Evolutionary conservation across 2,113 vertebrate genomes (phyloP).

Genomic region (Apteryx mantelli): DNA sequence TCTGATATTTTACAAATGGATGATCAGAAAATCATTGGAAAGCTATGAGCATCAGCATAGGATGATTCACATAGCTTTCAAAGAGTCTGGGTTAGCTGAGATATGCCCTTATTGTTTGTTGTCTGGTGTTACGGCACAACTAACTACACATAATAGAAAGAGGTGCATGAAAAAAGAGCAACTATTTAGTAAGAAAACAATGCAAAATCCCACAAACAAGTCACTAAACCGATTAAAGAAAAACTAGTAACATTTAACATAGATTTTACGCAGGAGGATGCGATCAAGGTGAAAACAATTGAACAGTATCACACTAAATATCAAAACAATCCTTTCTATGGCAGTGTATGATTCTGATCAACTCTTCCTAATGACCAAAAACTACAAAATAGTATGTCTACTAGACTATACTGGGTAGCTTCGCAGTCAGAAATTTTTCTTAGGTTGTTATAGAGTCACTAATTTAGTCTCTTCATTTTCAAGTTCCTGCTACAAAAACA

Average conservation of each 20-base stretch:
- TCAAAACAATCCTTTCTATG: not conserved
- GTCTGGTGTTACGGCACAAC: not conserved
- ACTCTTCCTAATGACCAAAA: not conserved
- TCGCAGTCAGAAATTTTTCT: not conserved
- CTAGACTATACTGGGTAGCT: not conserved
- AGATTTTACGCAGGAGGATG: not conserved
- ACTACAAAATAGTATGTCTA: not conserved
- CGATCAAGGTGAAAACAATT: not conserved
- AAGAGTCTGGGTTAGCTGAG: not conserved
- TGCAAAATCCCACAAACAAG: not conserved
- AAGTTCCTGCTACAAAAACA: not conserved
- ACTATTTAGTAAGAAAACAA: not conserved
- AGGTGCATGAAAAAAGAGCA: not conserved
- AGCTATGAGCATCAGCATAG: rapidly evolving
- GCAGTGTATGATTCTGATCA: not conserved
- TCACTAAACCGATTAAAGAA: not conserved
- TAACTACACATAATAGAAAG: not conserved
- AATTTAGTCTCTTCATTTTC: not conserved
- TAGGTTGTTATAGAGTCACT: not conserved
- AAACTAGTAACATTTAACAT: not conserved
- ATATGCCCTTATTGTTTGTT: not conserved
- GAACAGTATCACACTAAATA: not conserved
- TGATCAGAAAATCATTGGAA: not conserved
- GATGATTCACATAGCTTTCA: not conserved
- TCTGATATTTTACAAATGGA: not conserved